A percentile compares a stretch with the other conserved stretches of the same genome.
phyloP scores from a whole-genome alignment of 2,888 invertebrate genomes.

The Iselma pallidipennis region DNA sequence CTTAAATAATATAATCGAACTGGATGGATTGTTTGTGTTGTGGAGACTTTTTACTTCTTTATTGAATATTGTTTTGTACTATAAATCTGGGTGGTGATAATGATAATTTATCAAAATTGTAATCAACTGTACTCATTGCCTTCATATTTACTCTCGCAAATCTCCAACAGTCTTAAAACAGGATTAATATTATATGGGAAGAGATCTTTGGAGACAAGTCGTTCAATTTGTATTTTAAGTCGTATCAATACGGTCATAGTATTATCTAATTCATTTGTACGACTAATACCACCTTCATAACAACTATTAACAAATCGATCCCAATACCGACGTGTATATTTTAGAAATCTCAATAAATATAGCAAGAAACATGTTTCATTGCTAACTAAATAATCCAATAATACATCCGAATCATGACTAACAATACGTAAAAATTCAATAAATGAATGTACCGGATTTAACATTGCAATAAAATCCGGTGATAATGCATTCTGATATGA shows the following conservation, averaged over 20 bases:
- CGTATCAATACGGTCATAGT: conserved; percentile 84
- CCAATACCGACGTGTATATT: conserved; percentile 84
- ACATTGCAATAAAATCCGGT: conserved; percentile 77
- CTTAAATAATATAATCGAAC: not conserved
- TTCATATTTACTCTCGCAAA: conserved; percentile 84
- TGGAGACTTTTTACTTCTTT: not conserved
- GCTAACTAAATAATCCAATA: conserved; percentile 84
- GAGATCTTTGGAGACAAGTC: conserved; percentile 78
- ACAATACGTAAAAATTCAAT: conserved; percentile 84
- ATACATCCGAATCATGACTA: conserved; percentile 77
- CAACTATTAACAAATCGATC: conserved; percentile 79
- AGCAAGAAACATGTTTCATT: conserved; percentile 89
- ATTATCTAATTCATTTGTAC: conserved; percentile 68
- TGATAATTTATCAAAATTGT: conserved; percentile 8
- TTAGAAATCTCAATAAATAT: conserved; percentile 81
- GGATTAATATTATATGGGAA: conserved; percentile 92
- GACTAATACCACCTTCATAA: conserved; percentile 58
- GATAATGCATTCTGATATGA: conserved; percentile 80
- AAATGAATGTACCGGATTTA: conserved; percentile 86
- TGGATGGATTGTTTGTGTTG: not conserved
- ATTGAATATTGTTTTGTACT: conserved; percentile 14
- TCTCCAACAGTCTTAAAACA: conserved; percentile 78
- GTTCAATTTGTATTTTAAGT: conserved; percentile 77
- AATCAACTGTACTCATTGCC: conserved; percentile 78
- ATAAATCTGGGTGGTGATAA: conserved; percentile 8